Base-by-base conservation (phyloP, 2,888 invertebrate species). In the Megaustenia siamemsis region DNA sequence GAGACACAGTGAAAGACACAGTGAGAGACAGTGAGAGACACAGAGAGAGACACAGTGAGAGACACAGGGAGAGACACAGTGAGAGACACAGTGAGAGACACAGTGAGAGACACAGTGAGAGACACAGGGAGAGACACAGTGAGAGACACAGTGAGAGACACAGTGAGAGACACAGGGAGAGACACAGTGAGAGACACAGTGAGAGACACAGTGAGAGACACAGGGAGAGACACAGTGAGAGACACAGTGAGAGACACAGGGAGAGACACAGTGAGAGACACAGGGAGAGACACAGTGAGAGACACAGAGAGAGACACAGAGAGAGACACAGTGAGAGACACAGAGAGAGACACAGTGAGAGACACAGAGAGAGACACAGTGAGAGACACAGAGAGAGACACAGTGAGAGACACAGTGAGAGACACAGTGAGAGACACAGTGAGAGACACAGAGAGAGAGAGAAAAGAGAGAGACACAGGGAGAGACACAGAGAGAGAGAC, bases 341-440 rank as follows among this genome's bases (percentile, higher is more conserved):
- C 53, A 10, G 10, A 18, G 15, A 53, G 21, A 53, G 10, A 53
- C 21, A 53, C 15, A 53, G 53, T 18, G 0, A 53, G 21, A 10
- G 1, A 53, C 21, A 53, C 15, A 53, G 53, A 53, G 53, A 60
- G 32, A 32, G 10, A 63, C 38, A 63, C 38, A 79, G 63, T 38
- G 38, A 63, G 53, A 79, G 43, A 79, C 40, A 79, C 24, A 82
- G 1, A 71, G 73, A 73, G 53, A 82, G 1, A 82, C 10, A n/a
- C n/a, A n/a, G n/a, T n/a, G n/a, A n/a, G n/a, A n/a, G 49, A n/a
- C n/a, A n/a, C n/a, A n/a, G n/a, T n/a, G 53, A 73, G 73, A 56
- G n/a, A n/a, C n/a, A n/a, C n/a, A n/a, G n/a, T n/a, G 1, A 73
- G 53, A 60, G 56, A 78, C 18, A 60, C 21, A 78, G 78, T 6